Evolutionary conservation across 2,797 vertebrate species (phyloP), one percentile per base, ranked within the genome.

Genomic region (Microhierax caerulescens): DNA sequence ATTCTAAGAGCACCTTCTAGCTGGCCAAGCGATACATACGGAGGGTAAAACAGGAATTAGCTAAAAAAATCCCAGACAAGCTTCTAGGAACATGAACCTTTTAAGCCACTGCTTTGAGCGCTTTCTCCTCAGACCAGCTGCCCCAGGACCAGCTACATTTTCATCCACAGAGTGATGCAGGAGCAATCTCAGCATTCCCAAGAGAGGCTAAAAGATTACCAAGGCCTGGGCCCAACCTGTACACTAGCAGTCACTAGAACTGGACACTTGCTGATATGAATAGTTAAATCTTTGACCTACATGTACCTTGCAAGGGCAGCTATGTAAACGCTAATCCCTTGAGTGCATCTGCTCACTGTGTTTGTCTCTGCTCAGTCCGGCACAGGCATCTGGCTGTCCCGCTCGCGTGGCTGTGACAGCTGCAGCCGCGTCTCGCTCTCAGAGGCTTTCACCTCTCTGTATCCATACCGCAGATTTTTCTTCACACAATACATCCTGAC

Each of bases 271-370:
- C 60, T 19, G 24, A 28, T 57, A 50, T 1, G 45, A 60, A 64
- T 10, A 75, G 81, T 36, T 94, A 60, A 73, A 87, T 92, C 90
- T 87, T 63, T 97, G 96, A 96, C 93, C 96, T 93, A 83, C 56
- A 68, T 60, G 41, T 37, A 85, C 64, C 75, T 93, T 56, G 75
- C 81, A 69, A 83, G 34, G 72, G 72, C 81, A 83, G 88, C 86
- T 36, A 70, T 72, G 64, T 37, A 51, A 93, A 94, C 1, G 10
- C 86, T 97, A 96, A 97, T 96, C 85, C 80, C 72, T 28, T 4
- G 45, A 73, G 72, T 34, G 50, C 80, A 94, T 95, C 88, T 96
- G 96, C 81, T 91, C 79, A 10, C 65, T 57, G 64, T 51, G 68
- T 39, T 48, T 61, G 72, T 36, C 85, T 32, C 76, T 63, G 61